Percentiles rank a stretch among this genome's conserved stretches.
Conservation (phyloP, 1,140 invertebrate genomes). For the Diuraphis noxia region DNA sequence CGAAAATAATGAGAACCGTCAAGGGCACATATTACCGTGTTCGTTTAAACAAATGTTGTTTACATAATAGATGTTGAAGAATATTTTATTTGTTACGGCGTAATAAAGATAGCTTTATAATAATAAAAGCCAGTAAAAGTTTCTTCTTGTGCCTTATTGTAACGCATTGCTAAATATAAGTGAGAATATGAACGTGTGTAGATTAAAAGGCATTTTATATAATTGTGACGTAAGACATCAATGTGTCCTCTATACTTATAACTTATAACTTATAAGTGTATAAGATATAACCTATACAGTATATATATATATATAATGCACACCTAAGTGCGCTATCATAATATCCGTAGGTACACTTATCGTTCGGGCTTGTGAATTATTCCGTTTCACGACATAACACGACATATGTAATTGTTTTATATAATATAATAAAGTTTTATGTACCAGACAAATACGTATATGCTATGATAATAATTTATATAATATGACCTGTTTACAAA, state of each 20-base stretch:
- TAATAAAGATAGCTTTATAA: neutral
- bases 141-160: neutral
- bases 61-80: neutral
- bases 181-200: neutral
- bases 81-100: neutral
- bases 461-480: constrained; percentile 12
- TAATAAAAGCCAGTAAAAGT: neutral
- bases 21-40: constrained; percentile 16
- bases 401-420: neutral
- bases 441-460: neutral
- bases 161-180: neutral
- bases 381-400: neutral
- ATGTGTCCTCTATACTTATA: neutral
- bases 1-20: constrained; percentile 27
- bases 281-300: no score
- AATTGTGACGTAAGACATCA: neutral
- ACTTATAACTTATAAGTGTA: no score
- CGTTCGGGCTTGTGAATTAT: neutral
- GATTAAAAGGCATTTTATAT: neutral
- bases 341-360: neutral
- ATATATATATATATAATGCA: neutral
- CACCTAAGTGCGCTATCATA: neutral
- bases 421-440: neutral
- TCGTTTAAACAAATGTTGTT: constrained; percentile 28
- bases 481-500: neutral